Evolutionary conservation across 2,113 vertebrate species (phyloP), one percentile per base, ranked within the genome.

Genomic region (Nothobranchius kuhntae): DNA sequence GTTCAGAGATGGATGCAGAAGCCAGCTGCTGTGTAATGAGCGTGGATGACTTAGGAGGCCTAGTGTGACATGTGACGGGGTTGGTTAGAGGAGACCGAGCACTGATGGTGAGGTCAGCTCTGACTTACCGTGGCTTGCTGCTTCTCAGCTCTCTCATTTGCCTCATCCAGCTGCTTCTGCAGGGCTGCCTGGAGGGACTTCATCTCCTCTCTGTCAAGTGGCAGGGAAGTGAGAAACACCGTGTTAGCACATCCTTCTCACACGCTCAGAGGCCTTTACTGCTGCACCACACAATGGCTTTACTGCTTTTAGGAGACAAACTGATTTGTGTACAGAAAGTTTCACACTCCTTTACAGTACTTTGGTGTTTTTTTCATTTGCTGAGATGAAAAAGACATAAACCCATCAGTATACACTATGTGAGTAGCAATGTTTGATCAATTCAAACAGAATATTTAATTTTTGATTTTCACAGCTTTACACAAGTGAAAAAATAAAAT

Each of bases 141-240:
- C 84, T 99, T 98, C 85, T 98, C 96, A 7, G 95, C 95, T 87
- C 92, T 95, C 90, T 96, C 95, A 45, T 94, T 85, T 69, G 96
- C 95, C 84, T 98, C 96, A 82, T 97, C 96, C 91, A 98, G 95
- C 85, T 98, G 96, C 90, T 96, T 98, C 90, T 96, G 95, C 91
- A 99, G 92, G 79, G 95, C 91, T 68, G 95, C 93, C 93, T 99
- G 96, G 75, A 99, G 95, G 83, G 95, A 95, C 91, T 95, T 98
- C 95, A 98, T 96, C 94, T 99, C 96, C 90, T 98, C 94, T 91
- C 97, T 99, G 91, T 82, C 65, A 81, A 77, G 74, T 52, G 58
- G 60, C 71, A 21, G 55, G 17, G 48, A 74, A 79, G 77, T 71
- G 74, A 87, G 75, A 87, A 72, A 81, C 71, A 78, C 48, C 61